Evolutionary conservation across 1,140 invertebrate species (phyloP).

Genomic region (Drosophila triauraria): DNA sequence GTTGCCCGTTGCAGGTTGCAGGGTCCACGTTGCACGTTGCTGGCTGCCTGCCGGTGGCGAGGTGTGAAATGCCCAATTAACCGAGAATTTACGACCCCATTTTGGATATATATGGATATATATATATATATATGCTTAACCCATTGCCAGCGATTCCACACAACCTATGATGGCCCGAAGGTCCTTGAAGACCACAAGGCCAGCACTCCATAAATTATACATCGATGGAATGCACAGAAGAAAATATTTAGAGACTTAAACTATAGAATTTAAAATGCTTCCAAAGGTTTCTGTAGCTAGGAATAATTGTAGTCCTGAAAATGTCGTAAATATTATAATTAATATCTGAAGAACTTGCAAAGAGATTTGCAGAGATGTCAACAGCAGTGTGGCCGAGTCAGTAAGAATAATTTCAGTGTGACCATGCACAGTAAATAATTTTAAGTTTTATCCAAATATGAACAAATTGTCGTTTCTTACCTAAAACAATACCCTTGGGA

Average conservation of each 20-base stretch:
- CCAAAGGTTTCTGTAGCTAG: neutral
- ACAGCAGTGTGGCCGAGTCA: neutral
- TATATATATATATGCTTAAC: constrained; percentile 42
- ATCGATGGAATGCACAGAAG: neutral
- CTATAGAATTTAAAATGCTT: neutral
- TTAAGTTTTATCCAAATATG: too few relatives aligned
- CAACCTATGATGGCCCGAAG: constrained; percentile 70
- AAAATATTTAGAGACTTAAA: neutral
- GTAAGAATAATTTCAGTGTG: neutral
- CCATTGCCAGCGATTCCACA: constrained; percentile 43
- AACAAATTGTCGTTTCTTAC: too few relatives aligned
- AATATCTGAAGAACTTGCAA: too few relatives aligned
- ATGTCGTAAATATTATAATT: neutral
- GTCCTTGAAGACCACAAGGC: constrained; percentile 70
- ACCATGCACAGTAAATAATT: neutral
- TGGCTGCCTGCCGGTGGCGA: constrained; percentile 27
- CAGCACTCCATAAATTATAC: constrained; percentile 39
- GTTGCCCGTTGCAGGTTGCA: constrained; percentile 10
- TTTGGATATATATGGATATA: constrained; percentile 3
- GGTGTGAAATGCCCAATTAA: constrained; percentile 79
- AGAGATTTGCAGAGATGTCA: neutral
- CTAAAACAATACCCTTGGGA: too few relatives aligned
- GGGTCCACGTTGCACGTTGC: constrained; percentile 3
- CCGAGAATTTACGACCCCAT: constrained; percentile 66
- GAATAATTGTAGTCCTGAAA: neutral